phyloP scores from a whole-genome alignment of 2,888 invertebrate species.

The Omphaloscelis lunosa region DNA sequence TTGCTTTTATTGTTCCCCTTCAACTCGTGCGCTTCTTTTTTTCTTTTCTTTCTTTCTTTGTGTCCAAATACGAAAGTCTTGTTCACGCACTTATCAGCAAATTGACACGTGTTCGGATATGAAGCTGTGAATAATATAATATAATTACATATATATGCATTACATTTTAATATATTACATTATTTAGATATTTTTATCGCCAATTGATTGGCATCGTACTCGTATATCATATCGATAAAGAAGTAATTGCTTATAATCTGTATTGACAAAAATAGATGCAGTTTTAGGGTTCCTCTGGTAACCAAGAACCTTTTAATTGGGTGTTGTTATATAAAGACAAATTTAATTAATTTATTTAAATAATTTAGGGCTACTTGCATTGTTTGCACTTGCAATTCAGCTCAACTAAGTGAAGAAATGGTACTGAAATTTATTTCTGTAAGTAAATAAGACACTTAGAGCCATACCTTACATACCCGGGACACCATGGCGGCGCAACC shows the following conservation, averaged over 20 bases:
- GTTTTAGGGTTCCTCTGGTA: background rate
- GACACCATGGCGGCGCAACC: too few species aligned
- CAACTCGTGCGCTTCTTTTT: background rate
- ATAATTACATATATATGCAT: too few species aligned
- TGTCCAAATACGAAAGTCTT: background rate
- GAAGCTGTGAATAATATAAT: conserved; percentile 8
- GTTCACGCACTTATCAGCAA: background rate
- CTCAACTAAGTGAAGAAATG: too few species aligned
- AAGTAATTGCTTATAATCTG: conserved; percentile 12
- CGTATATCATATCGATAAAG: conserved; percentile 40
- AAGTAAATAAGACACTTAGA: too few species aligned
- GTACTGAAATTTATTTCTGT: too few species aligned
- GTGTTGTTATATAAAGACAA: too few species aligned
- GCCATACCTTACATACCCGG: too few species aligned
- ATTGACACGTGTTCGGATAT: conserved; percentile 2
- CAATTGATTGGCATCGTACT: conserved; percentile 10
- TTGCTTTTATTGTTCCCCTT: too few species aligned
- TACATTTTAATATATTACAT: conserved; percentile 10
- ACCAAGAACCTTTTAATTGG: too few species aligned
- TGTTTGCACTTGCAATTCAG: too few species aligned
- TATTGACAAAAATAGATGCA: background rate
- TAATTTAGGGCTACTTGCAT: too few species aligned
- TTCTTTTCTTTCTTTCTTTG: background rate
- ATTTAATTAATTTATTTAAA: too few species aligned
- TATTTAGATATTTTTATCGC: conserved; percentile 13